Evolutionary conservation across 2,113 vertebrate species (phyloP), one percentile per base, ranked within the genome.

Genomic region (Naja naja): DNA sequence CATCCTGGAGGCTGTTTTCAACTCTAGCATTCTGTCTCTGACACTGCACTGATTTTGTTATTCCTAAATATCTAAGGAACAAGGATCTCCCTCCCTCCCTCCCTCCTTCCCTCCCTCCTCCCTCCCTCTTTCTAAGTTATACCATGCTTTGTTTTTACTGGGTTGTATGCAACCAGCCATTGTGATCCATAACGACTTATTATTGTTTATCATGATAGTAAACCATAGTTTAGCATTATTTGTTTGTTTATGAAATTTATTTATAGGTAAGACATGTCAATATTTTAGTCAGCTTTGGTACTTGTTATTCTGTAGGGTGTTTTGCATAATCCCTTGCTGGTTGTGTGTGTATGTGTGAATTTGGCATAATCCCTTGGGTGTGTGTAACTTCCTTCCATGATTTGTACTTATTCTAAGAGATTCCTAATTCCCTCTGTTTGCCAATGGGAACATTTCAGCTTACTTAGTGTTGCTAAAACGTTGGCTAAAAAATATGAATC

Each of bases 201-300:
- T 91, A 93, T 92, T 90, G 92, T 74, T 49, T 91, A 92, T 89
- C 20, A 25, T 52, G 12, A 9, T 85, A 34, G 69, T 74, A 34
- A 74, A 34, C 4, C 69, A 81, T 81, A 20, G 6, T 81, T 39
- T 81, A 81, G 16, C n/a, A 39, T 74, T 34, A 1, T 64, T 64
- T 64, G 7, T 25, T 23, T 56, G 6, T 25, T 58, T 58, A 64
- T 64, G 60, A n/a, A 64, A 14, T 64, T 64, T 64, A 56, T 56
- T 56, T 25, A 74, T 39, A 39, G 69, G 6, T 20, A 14, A 81
- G 16, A 16, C n/a, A 81, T 81, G n/a, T 81, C n/a, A 18, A 39
- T 94, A 91, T 94, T 89, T 88, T 49, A 16, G 11, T 39, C 56
- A 52, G 45, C 60, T 91, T 14, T 54, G 95, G n/a, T 25, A 1